Percentiles rank a stretch among this genome's conserved stretches.
Evolutionary conservation across 2,888 invertebrate species (phyloP).

Genomic region (Cecidostiba fungosa): DNA sequence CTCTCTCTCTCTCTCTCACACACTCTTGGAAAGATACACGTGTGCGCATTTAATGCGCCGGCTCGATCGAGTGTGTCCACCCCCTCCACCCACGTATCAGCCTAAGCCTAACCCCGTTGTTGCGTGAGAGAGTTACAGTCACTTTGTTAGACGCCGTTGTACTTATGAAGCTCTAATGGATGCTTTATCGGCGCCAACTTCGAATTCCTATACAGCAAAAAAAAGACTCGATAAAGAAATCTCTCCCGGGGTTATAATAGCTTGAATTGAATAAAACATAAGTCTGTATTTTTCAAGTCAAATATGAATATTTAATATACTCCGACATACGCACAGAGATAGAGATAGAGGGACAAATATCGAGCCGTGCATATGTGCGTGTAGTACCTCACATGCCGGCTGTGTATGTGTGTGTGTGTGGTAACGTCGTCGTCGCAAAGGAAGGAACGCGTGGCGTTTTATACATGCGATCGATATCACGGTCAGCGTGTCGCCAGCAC

Average conservation of each 20-base stretch:
- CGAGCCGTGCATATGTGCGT: neutral
- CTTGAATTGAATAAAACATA: too few species aligned
- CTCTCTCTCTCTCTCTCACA: neutral
- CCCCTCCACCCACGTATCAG: neutral
- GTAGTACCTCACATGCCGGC: neutral
- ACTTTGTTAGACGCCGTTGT: neutral
- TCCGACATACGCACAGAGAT: neutral
- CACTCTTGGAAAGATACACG: slow-evolving; percentile 50
- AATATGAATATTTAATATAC: neutral
- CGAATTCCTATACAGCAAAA: neutral
- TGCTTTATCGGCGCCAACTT: neutral
- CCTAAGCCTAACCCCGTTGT: slow-evolving; percentile 6
- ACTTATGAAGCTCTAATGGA: neutral
- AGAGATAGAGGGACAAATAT: neutral
- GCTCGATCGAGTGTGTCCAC: slow-evolving; percentile 26
- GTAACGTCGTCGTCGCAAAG: slow-evolving; percentile 2
- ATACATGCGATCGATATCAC: slow-evolving; percentile 67
- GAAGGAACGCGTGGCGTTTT: slow-evolving; percentile 31
- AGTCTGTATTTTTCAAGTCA: neutral
- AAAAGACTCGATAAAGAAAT: too few species aligned
- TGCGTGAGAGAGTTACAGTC: neutral
- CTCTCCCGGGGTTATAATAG: too few species aligned
- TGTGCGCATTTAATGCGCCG: slow-evolving; percentile 57
- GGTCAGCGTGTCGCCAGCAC: slow-evolving; percentile 66
- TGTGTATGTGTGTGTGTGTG: too few species aligned